phyloP scores from a whole-genome alignment of 2,888 invertebrate species.

The Lamellibrachia satsuma region DNA sequence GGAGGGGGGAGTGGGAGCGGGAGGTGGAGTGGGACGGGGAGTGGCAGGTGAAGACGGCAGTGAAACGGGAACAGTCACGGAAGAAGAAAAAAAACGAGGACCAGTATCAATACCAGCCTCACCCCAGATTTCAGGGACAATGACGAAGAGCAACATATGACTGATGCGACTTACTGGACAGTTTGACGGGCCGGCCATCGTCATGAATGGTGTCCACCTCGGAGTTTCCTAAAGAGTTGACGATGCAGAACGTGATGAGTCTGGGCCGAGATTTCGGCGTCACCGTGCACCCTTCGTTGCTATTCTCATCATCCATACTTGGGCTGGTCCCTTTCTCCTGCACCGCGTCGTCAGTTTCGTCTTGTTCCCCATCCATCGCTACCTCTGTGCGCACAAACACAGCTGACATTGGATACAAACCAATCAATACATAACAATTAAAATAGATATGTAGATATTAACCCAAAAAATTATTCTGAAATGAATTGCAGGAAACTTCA shows the following conservation, averaged over 20 bases:
- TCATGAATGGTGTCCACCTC: slow-evolving; percentile 58
- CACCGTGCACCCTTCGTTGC: slow-evolving; percentile 20
- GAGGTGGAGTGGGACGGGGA: too few species aligned
- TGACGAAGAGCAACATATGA: background rate
- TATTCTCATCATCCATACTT: slow-evolving; percentile 20
- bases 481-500: background rate
- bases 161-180: slow-evolving; percentile 53
- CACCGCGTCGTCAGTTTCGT: slow-evolving; percentile 32
- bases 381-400: slow-evolving; percentile 36
- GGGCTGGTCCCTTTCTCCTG: slow-evolving; percentile 19
- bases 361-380: slow-evolving; percentile 39
- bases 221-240: slow-evolving; percentile 64
- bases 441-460: background rate
- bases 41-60: too few species aligned
- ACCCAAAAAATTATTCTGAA: background rate
- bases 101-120: too few species aligned
- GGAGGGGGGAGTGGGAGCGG: too few species aligned
- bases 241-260: slow-evolving; percentile 59
- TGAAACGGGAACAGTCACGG: too few species aligned
- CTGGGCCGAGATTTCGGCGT: slow-evolving; percentile 35
- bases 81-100: too few species aligned
- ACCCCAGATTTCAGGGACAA: too few species aligned
- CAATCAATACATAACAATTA: background rate
- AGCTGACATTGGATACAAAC: background rate
- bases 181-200: slow-evolving; percentile 59